Percentiles rank a stretch among this genome's conserved stretches.
Conservation (phyloP, 2,113 vertebrate genomes). For the Nothoprocta pentlandii region DNA sequence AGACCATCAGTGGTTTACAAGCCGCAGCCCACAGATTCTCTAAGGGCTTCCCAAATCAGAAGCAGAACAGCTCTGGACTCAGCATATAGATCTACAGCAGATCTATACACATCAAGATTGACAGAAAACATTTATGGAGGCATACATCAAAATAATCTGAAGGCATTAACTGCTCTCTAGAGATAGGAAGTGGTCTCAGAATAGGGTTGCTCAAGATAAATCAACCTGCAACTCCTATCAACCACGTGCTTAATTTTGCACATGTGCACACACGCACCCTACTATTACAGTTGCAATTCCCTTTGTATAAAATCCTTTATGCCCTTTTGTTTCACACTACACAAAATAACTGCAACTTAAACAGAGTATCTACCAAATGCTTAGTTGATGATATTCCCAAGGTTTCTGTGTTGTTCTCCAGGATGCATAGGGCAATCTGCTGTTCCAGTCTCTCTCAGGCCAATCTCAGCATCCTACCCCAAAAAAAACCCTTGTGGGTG, state of each 20-base stretch:
- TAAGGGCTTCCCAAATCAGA: not conserved
- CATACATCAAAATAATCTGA: not conserved
- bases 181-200: not conserved
- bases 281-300: not conserved
- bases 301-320: not conserved
- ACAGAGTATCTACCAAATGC: not conserved
- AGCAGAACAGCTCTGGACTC: not conserved
- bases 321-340: not conserved
- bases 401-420: not conserved
- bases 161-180: not conserved
- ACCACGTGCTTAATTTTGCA: not conserved
- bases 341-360: not conserved
- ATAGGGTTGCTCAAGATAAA: not conserved
- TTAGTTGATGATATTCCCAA: not conserved
- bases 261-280: not conserved
- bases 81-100: not conserved
- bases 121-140: not conserved
- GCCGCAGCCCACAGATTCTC: not conserved
- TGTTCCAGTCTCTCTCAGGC: rapidly evolving
- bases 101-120: not conserved
- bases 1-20: not conserved
- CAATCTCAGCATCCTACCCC: not conserved
- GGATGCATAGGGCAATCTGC: not conserved
- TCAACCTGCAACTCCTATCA: not conserved
- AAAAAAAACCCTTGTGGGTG: not conserved